A percentile compares a stretch with the other conserved stretches of the same genome.
Conservation (phyloP, 2,113 vertebrate species). For the Sciurus niger region DNA sequence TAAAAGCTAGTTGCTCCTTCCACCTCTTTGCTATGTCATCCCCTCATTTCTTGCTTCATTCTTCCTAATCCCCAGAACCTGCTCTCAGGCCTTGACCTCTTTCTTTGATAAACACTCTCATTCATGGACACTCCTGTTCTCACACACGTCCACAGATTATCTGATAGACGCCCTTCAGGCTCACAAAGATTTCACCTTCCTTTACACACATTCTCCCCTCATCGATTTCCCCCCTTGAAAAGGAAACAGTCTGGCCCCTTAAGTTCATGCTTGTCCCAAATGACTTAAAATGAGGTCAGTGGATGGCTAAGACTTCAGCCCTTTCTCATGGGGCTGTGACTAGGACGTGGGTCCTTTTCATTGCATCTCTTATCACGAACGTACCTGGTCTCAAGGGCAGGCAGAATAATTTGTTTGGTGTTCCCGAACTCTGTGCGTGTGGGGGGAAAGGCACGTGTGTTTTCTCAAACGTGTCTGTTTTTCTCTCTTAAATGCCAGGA, state of each 20-base stretch:
- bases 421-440: neutral
- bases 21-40: neutral
- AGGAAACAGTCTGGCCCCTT: neutral
- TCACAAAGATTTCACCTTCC: neutral
- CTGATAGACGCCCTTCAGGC: neutral
- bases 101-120: neutral
- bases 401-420: neutral
- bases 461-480: slow-evolving; percentile 41
- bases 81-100: neutral
- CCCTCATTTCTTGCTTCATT: slow-evolving; percentile 5
- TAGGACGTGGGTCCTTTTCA: neutral
- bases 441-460: slow-evolving; percentile 46
- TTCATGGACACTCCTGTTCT: neutral
- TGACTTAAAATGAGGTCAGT: neutral
- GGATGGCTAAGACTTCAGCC: neutral
- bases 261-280: neutral
- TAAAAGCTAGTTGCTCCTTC: neutral
- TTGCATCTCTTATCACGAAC: neutral
- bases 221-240: neutral
- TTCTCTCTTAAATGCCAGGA: slow-evolving; percentile 40
- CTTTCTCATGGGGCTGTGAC: neutral
- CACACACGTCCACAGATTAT: neutral
- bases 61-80: neutral
- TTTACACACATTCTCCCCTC: no score
- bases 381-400: neutral